Conservation (phyloP, 2,797 vertebrate genomes). For the Sebastiscus tertius region DNA sequence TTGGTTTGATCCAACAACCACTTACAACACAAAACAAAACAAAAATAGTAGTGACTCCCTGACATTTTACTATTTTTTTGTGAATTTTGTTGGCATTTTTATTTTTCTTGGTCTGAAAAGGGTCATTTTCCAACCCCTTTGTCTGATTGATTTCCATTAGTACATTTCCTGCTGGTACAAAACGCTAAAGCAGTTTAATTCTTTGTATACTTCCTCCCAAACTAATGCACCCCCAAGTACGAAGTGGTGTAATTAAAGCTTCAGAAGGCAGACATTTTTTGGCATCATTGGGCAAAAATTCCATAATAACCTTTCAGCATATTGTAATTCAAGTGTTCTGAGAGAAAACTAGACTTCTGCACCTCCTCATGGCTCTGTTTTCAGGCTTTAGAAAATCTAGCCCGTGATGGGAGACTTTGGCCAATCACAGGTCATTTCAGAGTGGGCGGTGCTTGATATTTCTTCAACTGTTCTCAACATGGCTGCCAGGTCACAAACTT, state of each 20-base stretch:
- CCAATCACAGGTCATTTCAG: no score
- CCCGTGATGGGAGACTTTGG: no score
- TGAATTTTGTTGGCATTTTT: background rate
- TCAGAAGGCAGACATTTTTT: rapidly evolving
- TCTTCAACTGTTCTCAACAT: rapidly evolving
- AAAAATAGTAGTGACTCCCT: background rate
- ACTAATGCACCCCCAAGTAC: background rate
- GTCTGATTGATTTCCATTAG: background rate
- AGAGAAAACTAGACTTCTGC: no score
- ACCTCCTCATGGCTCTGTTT: no score
- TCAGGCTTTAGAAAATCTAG: no score
- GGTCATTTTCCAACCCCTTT: background rate
- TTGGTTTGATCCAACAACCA: background rate
- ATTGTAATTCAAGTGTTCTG: no score
- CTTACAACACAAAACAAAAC: background rate
- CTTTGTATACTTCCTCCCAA: background rate
- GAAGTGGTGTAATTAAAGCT: background rate
- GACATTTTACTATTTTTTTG: background rate
- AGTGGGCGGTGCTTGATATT: no score
- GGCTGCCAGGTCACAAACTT: no score
- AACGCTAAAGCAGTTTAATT: background rate
- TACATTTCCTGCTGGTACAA: background rate
- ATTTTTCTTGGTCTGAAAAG: background rate
- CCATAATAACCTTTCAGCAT: no score
- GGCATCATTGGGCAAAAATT: no score